A percentile compares a stretch with the other conserved stretches of the same genome.
These are phyloP conservation scores for Sakesphorus luctuosus DNA, from an alignment of 2,113 vertebrate genomes.

Conservation along the genomic window DNA sequence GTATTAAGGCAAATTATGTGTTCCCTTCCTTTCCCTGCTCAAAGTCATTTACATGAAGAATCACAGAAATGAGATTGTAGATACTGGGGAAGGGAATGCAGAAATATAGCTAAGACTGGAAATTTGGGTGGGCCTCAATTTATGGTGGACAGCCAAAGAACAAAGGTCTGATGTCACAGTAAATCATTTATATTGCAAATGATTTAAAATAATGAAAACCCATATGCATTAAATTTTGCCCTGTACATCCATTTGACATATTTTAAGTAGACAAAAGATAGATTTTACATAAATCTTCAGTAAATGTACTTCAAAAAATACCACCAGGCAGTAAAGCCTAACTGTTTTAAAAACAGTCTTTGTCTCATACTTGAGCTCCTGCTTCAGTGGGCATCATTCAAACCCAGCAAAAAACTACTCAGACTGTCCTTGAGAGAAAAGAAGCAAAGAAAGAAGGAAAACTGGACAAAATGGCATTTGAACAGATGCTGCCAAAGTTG, in stretches of 20 bases:
- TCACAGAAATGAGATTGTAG: constrained; percentile 1
- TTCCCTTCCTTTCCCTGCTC: constrained; percentile 21
- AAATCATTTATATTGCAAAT: constrained; percentile 66
- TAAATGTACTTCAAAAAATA: constrained; percentile 48
- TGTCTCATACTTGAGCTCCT: constrained; percentile 11
- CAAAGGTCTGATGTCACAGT: constrained; percentile 43
- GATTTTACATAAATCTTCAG: constrained; percentile 70
- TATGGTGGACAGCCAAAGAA: constrained; percentile 59
- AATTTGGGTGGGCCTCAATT: constrained; percentile 58
- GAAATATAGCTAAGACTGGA: constrained; percentile 3
- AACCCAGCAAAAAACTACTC: neutral
- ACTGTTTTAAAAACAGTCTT: constrained; percentile 30
- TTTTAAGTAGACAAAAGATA: constrained; percentile 66
- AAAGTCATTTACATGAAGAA: constrained; percentile 59
- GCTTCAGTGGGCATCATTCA: neutral
- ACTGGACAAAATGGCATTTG: neutral
- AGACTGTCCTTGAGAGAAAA: neutral
- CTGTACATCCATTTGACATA: constrained; percentile 56
- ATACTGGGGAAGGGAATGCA: constrained; percentile 11
- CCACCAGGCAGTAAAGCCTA: constrained; percentile 24
- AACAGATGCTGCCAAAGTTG: neutral
- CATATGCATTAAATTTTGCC: constrained; percentile 66
- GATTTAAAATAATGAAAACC: constrained; percentile 68
- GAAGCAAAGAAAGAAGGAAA: neutral
- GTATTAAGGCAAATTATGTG: constrained; percentile 53